phyloP scores from a whole-genome alignment of 2,888 invertebrate genomes.

The Heteromurus nitidus region DNA sequence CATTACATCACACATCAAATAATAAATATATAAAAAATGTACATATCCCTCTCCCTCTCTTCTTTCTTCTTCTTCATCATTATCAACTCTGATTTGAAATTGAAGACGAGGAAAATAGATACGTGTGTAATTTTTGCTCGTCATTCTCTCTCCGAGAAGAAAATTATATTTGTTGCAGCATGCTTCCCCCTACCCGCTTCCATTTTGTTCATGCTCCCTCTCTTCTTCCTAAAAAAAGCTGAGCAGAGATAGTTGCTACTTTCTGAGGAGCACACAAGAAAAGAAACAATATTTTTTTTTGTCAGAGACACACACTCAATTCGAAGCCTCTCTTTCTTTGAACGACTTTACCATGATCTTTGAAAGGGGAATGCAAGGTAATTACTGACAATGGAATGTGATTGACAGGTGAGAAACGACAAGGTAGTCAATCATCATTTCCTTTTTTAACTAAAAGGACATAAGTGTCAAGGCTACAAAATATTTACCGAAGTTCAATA shows the following conservation, averaged over 20 bases:
- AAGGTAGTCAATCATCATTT: slow-evolving; percentile 51
- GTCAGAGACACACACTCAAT: no score
- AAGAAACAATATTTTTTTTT: background rate
- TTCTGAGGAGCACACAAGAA: background rate
- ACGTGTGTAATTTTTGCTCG: slow-evolving; percentile 63
- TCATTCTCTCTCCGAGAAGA: no score
- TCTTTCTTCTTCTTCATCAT: background rate
- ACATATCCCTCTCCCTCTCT: background rate
- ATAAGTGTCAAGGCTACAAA: slow-evolving; percentile 28
- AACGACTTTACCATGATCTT: slow-evolving; percentile 61
- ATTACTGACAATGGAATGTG: slow-evolving; percentile 67
- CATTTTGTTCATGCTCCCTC: no score
- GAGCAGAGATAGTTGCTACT: slow-evolving; percentile 23
- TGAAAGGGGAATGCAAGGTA: slow-evolving; percentile 51
- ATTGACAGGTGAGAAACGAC: slow-evolving; percentile 66
- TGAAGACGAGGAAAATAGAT: background rate
- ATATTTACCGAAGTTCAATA: slow-evolving; percentile 20
- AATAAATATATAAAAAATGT: no score
- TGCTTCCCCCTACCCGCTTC: slow-evolving; percentile 4
- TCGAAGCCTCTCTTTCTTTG: slow-evolving; percentile 37
- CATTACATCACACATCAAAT: no score
- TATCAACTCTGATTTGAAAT: background rate
- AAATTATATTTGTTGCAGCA: no score
- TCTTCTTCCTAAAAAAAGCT: no score
- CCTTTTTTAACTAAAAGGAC: slow-evolving; percentile 13